These are phyloP conservation scores for Cervus canadensis DNA, from an alignment of 2,113 vertebrate genomes.

Conservation along the genomic window DNA sequence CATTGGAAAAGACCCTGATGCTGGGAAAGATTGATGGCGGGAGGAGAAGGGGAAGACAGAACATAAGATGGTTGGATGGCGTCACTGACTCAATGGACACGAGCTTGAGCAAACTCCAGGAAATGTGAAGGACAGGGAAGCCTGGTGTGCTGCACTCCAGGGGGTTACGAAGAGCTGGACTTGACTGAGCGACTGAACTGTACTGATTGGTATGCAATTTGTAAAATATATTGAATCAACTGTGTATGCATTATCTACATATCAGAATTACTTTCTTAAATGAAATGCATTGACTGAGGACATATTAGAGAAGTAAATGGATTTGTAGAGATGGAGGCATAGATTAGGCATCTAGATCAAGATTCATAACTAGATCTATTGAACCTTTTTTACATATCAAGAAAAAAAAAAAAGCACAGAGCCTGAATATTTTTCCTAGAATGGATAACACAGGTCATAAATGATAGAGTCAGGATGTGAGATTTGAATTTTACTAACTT, in stretches of 20 bases:
- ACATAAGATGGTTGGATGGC: neutral
- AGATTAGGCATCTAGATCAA: neutral
- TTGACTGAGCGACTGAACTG: neutral
- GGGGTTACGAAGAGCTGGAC: neutral
- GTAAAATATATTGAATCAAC: neutral
- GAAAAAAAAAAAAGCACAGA: neutral
- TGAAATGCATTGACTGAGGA: neutral
- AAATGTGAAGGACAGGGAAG: neutral
- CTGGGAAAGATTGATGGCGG: neutral
- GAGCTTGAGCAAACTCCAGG: neutral
- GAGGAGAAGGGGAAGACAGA: neutral
- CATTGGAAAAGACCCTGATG: neutral
- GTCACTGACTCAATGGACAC: neutral
- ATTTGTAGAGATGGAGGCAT: neutral
- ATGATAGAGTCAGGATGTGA: neutral
- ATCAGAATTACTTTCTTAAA: neutral
- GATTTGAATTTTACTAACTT: neutral
- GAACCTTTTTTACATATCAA: neutral
- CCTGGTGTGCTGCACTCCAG: neutral
- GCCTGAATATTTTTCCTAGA: neutral
- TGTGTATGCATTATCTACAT: neutral
- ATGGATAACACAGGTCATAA: neutral
- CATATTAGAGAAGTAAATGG: neutral
- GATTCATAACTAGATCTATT: neutral
- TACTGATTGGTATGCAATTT: neutral